phyloP scores from a whole-genome alignment of 2,797 vertebrate species.

The Lemur catta region DNA sequence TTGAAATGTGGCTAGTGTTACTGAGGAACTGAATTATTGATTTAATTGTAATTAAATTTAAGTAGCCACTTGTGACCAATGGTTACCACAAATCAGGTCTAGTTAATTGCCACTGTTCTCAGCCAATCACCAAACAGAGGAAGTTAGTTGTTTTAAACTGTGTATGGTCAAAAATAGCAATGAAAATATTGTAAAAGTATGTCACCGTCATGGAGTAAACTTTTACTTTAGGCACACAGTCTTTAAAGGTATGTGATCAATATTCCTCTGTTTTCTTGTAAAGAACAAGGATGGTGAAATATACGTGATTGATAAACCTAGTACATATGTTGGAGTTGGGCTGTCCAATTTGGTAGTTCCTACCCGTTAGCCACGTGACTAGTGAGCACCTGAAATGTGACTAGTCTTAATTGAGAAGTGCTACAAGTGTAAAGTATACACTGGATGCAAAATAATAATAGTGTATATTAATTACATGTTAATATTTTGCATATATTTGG shows the following conservation, averaged over 20 bases:
- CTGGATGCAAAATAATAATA: background rate
- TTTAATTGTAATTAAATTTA: background rate
- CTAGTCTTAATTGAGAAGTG: background rate
- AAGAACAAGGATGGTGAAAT: background rate
- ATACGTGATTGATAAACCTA: background rate
- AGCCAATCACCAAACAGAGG: background rate
- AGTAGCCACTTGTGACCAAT: background rate
- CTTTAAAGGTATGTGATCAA: background rate
- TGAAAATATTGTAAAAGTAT: background rate
- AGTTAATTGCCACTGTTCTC: background rate
- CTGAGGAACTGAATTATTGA: background rate
- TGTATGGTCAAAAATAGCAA: background rate
- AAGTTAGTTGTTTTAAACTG: background rate
- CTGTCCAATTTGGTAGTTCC: background rate
- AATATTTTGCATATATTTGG: background rate
- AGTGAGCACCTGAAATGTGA: background rate
- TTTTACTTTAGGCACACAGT: background rate
- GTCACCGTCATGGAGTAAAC: background rate
- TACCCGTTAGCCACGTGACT: background rate
- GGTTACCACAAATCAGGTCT: background rate
- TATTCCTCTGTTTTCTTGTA: background rate
- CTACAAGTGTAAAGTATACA: background rate
- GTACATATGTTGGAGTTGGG: background rate
- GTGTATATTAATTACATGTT: background rate
- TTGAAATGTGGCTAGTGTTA: background rate